Evolutionary conservation across 1,140 invertebrate genomes (phyloP), one percentile per base, ranked within the genome.

Genomic region (Conus betulinus): DNA sequence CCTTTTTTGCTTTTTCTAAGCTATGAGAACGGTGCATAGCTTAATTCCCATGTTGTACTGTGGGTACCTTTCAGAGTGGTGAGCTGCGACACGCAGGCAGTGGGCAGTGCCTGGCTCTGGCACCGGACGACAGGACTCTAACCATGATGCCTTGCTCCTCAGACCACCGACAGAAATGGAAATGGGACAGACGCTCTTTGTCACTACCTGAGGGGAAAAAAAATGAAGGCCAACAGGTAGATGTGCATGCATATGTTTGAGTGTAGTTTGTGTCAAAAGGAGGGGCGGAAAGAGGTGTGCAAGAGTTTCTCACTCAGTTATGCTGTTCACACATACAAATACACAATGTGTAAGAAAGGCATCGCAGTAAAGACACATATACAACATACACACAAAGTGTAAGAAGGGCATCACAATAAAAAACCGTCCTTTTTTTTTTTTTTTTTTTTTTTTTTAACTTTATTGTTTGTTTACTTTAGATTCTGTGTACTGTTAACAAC

Each of bases 401-500:
- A 55, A 57, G 11, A 83, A 83, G 39, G 39, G 20, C 3, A 15
- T n/a, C 20, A 11, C 11, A 83, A 20, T 55, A 57, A 55, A 17
- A 17, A 3, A 39, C 39, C 39, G 3, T 39, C 3, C 39, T 3
- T 39, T 39, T 39, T 39, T 39, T 39, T 39, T 39, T 39, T 52
- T 10, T n/a, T 55, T 4, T 39, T 39, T 63, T 84, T 27, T 17
- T 5, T 53, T 84, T 84, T 55, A 39, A 7, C n/a, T 84, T 53
- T 84, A 7, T 57, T 84, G 55, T 63, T 84, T 63, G 23, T 83
- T 83, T 83, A 11, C 25, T 84, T 84, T 84, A 7, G 82, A 53
- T 60, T 84, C 55, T 84, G 55, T 84, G 57, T 84, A 60, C 82
- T 84, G 82, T n/a, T 53, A 84, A 84, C n/a, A 27, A 84, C 15